Evolutionary conservation across 2,113 vertebrate species (phyloP).

Genomic region (human): DNA sequence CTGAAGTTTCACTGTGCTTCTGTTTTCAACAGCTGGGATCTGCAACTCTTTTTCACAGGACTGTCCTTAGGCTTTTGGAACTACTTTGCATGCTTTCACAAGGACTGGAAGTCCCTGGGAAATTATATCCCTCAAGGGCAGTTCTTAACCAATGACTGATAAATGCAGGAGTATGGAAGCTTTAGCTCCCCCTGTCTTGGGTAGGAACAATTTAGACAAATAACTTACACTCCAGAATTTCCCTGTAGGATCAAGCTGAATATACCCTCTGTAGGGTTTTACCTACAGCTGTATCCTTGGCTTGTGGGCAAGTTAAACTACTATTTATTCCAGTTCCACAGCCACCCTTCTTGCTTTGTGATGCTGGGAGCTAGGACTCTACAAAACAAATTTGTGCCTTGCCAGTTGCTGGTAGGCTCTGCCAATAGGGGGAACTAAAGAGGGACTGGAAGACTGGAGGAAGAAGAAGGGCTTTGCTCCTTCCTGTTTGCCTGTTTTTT

Average conservation of each 20-base stretch:
- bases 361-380: background rate
- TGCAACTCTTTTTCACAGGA: background rate
- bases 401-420: background rate
- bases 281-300: background rate
- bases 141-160: background rate
- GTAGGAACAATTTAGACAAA: background rate
- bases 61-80: background rate
- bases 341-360: background rate
- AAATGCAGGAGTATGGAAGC: background rate
- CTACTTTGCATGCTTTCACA: background rate
- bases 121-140: background rate
- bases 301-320: background rate
- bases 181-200: background rate
- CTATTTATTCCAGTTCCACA: background rate
- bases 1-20: background rate
- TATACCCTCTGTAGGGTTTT: background rate
- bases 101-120: background rate
- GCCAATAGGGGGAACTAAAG: background rate
- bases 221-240: background rate
- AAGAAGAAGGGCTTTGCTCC: background rate
- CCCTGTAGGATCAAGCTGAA: background rate
- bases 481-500: slow-evolving; percentile 38
- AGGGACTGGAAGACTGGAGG: background rate
- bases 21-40: background rate
- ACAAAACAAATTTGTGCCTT: background rate